These are phyloP conservation scores for Halcyon leucocephala DNA, from an alignment of 2,797 vertebrate genomes.

Conservation along the genomic window DNA sequence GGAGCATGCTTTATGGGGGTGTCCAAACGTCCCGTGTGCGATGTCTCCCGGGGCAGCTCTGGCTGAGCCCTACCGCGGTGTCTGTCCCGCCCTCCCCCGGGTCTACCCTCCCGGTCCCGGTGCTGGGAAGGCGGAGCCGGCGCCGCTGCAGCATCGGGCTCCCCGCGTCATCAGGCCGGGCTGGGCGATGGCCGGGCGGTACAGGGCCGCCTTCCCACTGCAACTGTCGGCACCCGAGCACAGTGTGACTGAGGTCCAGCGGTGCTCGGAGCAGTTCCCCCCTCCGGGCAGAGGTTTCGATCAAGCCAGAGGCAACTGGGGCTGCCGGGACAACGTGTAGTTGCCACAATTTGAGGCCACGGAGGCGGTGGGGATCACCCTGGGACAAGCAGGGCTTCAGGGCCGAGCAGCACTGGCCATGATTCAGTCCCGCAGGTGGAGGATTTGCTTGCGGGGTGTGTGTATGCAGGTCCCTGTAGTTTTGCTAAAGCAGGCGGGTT, in stretches of 20 bases:
- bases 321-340: accelerated
- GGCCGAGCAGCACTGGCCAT: accelerated
- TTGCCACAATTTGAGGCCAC: background rate
- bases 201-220: accelerated
- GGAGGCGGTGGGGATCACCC: accelerated
- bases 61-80: background rate
- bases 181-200: accelerated
- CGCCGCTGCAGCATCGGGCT: background rate
- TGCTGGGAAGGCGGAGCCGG: background rate
- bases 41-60: too few species aligned
- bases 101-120: background rate
- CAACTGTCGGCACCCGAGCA: accelerated
- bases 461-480: accelerated
- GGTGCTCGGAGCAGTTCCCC: accelerated
- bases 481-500: background rate
- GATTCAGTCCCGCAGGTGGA: accelerated
- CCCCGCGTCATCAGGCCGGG: background rate
- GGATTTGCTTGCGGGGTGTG: accelerated
- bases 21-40: background rate
- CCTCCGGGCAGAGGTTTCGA: background rate
- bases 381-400: background rate
- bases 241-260: accelerated
- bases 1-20: accelerated
- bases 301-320: accelerated
- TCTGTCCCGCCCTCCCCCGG: too few species aligned